Base-by-base conservation (phyloP, 64 coral and sea anemone species). In the Astreopora myriophthalma region DNA sequence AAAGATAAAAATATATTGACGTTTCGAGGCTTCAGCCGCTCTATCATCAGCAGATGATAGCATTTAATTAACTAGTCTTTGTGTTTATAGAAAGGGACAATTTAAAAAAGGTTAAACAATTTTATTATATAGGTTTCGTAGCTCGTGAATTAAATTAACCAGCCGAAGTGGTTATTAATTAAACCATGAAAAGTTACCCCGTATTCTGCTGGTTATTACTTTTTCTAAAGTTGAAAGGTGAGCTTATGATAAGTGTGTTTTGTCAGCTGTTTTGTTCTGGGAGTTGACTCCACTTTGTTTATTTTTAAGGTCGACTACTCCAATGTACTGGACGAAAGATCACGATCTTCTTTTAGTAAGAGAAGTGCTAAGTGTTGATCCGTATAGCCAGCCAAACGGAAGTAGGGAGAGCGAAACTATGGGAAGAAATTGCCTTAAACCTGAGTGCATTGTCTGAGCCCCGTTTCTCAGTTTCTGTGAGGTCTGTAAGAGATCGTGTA, bases 361-460 rank as follows among this genome's bases (percentile, higher is more conserved):
- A 57, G 51, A 89, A 76, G 86, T 89, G 27, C 13, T 76, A 68
- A 30, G 58, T 67, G 60, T 89, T 30, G 52, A 79, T 79, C 87
- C 74, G 14, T 89, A 66, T 79, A 28, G 74, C 27, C 52, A 89
- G 52, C 49, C 55, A 32, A 89, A 79, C 23, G 87, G 87, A 30
- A 89, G 73, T 28, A 62, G 55, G 26, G 87, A 89, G 57, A 35
- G 5, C 44, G 26, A 88, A 51, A 33, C 64, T 69, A 17, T 46
- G 82, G 82, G 82, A 85, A 35, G 20, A 69, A 68, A 66, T 85
- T 42, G 82, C 82, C 31, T 19, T 36, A 19, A 23, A 85, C 35
- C 61, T 69, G 20, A 85, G 66, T 85, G 61, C 82, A 68, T 0
- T 85, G 13, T 34, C 29, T 42, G 33, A 68, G 17, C 82, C 82